Base-by-base conservation (phyloP, 2,888 invertebrate species). In the Notodonta dromedarius region DNA sequence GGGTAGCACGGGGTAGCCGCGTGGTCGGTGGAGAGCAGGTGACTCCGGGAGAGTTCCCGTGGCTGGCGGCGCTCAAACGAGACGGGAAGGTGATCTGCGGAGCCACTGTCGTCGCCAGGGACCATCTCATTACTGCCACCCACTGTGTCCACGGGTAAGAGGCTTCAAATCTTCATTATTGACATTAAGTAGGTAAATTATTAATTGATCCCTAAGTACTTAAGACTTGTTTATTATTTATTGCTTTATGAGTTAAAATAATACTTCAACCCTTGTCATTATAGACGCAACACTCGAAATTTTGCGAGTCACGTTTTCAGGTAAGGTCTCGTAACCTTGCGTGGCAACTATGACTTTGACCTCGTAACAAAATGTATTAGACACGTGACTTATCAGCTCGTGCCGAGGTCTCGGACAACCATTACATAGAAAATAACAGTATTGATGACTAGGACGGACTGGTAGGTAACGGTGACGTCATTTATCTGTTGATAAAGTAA, bases 61-160 rank as follows among this genome's bases (percentile, higher is more conserved):
- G 97, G 97, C 91, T 97, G 65, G 96, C 95, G 0, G 96, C 96
- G 12, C 89, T 97, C 66, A 94, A 94, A 73, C 94, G 94, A 68
- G 94, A 95, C 66, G 96, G 96, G 11, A 93, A 92, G 70, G 96
- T 96, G 77, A 95, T 96, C 80, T 97, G 97, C 77, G 97, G 96
- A 9, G 96, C 96, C 56, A 95, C 96, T 5, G 94, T 97, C 59
- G 95, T 97, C 70, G 96, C 96, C 11, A 91, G 94, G 52, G 94
- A 94, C 75, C 96, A 97, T 79, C 94, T 97, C 57, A 94, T 97
- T 71, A 97, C 97, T 0, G 97, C 97, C 0, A 96, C 96, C 2
- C 97, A 97, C 80, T 97, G 97, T 76, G 93, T 97, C 39, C 94
- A 95, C 70, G 96, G 95, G 97, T 97, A 87, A 91, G 94, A 91